Evolutionary conservation across 2,888 invertebrate species (phyloP), one percentile per base, ranked within the genome.

Genomic region (Hemistola chrysoprasaria): DNA sequence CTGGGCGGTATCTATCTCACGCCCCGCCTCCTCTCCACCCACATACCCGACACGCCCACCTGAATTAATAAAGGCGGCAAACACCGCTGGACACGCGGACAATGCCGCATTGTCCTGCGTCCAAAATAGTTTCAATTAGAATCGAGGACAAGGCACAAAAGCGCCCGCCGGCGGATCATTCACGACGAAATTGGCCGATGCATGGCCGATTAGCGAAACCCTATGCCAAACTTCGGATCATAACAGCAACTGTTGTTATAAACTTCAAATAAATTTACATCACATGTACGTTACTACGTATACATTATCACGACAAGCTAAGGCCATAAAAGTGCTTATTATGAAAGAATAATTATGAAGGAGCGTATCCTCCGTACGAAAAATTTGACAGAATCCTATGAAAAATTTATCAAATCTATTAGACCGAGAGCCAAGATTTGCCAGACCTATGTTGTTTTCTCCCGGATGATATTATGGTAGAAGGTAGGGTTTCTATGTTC

Each of bases 101-200:
- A 87, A 87, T 86, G 74, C 81, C 54, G 71, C 81, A 83, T 87
- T 87, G 88, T 88, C 84, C 85, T 74, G 62, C 74, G 79, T 75
- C 83, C 86, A 79, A 86, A 88, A 88, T 86, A 86, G 88, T 88
- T 88, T 87, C 87, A 86, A 87, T 88, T 87, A 86, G 86, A 84
- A 82, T 72, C 81, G 78, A 73, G 78, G 65, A 77, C 73, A 68
- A 71, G 70, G 74, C 76, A 85, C 84, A 86, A 85, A 83, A 84
- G 85, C 77, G 53, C 64, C 70, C 71, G 72, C 68, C 71, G 65
- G 65, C 69, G 71, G 76, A 77, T 77, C 82, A 78, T 83, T 80
- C 78, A 76, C 72, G 57, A 60, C 67, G 66, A 78, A 83, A 85
- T 84, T 81, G 83, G 74, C 76, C 70, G 72, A 62, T 82, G 79